Base-by-base conservation (phyloP, 2,888 invertebrate genomes). In the Merodon equestris region DNA sequence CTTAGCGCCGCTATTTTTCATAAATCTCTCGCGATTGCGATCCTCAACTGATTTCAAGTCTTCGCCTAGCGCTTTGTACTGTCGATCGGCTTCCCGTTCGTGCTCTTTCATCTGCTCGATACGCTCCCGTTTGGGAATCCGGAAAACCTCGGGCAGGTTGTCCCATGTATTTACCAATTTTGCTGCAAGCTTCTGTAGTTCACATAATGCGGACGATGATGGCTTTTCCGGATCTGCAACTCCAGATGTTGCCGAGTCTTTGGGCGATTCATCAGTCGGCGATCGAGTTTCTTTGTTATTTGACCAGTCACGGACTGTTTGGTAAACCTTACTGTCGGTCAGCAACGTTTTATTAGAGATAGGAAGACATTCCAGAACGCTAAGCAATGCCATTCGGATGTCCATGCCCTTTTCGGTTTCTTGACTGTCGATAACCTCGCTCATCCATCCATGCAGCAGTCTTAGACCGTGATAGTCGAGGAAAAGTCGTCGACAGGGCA, bases 51-150 rank as follows among this genome's bases (percentile, higher is more conserved):
- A 18, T 15, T 63, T 53, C 4, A 48, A 44, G 44, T 73, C 72
- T 27, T 81, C 67, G 0, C 83, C 82, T 0, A 83, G 82, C 13
- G 82, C 81, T 83, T 88, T 84, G 87, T 90, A 84, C 85, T 85
- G 86, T 50, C 90, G 91, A 90, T 95, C 95, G 7, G 96, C 97
- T 90, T 97, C 96, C 40, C 96, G 90, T 89, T 98, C 98, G 86
- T 97, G 97, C 86, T 96, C 96, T 86, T 97, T 97, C 94, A 97
- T 96, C 88, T 97, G 96, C 86, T 97, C 97, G 76, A 97, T 94
- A 67, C 96, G 91, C 86, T 97, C 96, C 83, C 96, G 96, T 89
- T 97, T 97, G 0, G 98, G 98, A 85, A 97, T 98, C 86, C 96
- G 93, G 88, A 97, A 98, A 18, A 91, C 90, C 86, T 92, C 88